Percentiles rank a stretch among this genome's conserved stretches.
Evolutionary conservation across 2,113 vertebrate species (phyloP).

Genomic region (Enhydra lutris): DNA sequence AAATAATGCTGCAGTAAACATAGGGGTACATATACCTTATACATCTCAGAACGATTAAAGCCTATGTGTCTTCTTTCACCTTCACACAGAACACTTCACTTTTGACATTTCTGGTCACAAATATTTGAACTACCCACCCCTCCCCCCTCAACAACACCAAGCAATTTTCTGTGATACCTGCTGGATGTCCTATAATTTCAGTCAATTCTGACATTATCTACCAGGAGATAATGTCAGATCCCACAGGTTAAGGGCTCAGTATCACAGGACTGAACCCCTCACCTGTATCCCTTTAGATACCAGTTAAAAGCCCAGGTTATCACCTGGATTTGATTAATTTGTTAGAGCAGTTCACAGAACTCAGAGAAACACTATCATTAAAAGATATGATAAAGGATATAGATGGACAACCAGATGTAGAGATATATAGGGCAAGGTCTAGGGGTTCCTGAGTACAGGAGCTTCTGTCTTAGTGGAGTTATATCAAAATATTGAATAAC

Average conservation of each 20-base stretch:
- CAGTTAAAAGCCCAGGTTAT: neutral
- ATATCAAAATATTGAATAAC: neutral
- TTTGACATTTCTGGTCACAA: neutral
- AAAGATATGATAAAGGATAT: neutral
- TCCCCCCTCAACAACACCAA: neutral
- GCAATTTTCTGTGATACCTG: neutral
- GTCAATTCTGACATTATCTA: neutral
- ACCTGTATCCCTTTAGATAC: neutral
- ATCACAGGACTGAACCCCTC: neutral
- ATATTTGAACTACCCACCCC: rapidly evolving
- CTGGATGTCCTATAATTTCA: neutral
- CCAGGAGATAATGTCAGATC: neutral
- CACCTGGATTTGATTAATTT: neutral
- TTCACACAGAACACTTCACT: neutral
- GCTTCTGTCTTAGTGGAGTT: neutral
- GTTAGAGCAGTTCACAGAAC: neutral
- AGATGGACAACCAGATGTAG: neutral
- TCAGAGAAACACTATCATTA: neutral
- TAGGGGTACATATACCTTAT: neutral
- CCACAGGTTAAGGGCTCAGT: neutral
- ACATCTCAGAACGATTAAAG: neutral
- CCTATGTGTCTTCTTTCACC: neutral
- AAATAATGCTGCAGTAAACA: neutral
- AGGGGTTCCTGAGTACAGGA: neutral
- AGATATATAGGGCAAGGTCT: neutral